phyloP scores from a whole-genome alignment of 2,888 invertebrate genomes.

The Automeris io region DNA sequence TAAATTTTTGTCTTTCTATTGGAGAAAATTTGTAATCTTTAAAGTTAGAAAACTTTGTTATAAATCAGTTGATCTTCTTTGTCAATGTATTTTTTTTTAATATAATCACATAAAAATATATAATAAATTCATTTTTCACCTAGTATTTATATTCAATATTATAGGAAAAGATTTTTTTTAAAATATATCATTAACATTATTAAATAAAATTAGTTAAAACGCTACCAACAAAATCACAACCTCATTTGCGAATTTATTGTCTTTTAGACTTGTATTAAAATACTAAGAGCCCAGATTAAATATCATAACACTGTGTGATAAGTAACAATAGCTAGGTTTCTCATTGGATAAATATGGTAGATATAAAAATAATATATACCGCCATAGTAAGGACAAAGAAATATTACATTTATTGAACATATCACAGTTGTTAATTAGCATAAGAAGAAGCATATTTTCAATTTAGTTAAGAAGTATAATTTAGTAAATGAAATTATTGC shows the following conservation, averaged over 20 bases:
- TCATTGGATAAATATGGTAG: not conserved
- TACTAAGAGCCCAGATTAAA: not conserved
- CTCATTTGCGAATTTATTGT: constrained; percentile 6
- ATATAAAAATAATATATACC: not conserved
- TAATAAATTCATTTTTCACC: too few relatives aligned
- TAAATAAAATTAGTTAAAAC: not conserved
- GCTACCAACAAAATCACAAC: constrained; percentile 8
- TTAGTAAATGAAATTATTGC: too few relatives aligned
- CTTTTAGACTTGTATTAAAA: not conserved
- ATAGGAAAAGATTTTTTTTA: too few relatives aligned
- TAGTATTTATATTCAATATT: too few relatives aligned
- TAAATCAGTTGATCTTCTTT: too few relatives aligned
- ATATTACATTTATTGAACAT: not conserved
- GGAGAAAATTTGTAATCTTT: too few relatives aligned
- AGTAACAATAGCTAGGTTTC: too few relatives aligned
- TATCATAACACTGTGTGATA: too few relatives aligned
- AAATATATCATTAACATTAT: not conserved
- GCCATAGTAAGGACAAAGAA: not conserved
- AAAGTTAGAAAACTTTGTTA: too few relatives aligned
- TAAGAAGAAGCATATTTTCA: not conserved
- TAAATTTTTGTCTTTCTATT: not conserved
- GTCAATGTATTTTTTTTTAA: too few relatives aligned
- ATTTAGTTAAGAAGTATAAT: too few relatives aligned
- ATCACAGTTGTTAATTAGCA: constrained; percentile 1
- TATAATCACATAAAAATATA: too few relatives aligned